Conservation (phyloP, 2,888 invertebrate species). For the Amphipyra berbera region DNA sequence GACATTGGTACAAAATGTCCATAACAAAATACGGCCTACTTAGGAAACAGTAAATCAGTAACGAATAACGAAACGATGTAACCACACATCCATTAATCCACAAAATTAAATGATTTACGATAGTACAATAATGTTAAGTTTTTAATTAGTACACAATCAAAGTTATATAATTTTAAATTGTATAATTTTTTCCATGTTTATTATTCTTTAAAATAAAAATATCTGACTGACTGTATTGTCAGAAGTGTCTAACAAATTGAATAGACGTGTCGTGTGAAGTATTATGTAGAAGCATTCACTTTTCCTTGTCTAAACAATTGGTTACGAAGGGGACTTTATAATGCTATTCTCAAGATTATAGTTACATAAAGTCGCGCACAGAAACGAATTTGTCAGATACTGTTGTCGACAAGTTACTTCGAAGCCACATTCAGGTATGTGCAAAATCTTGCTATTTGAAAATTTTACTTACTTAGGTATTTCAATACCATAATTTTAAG, state of each 20-base stretch:
- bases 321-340: conserved; percentile 58
- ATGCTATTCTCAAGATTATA: conserved; percentile 57
- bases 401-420: conserved; percentile 17
- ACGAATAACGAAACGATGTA: neutral
- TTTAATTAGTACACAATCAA: conserved; percentile 4
- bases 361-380: conserved; percentile 43
- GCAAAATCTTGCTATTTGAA: neutral
- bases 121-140: neutral
- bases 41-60: conserved; percentile 19
- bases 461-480: neutral
- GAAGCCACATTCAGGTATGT: neutral
- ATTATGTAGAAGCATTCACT: conserved; percentile 60
- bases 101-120: neutral
- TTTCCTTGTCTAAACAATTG: conserved; percentile 67
- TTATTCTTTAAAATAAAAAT: conserved; percentile 48
- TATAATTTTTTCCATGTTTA: conserved; percentile 52
- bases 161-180: conserved; percentile 15
- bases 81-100: neutral
- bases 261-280: conserved; percentile 62
- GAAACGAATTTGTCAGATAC: conserved; percentile 35
- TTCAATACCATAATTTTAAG: neutral
- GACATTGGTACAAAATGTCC: conserved; percentile 53
- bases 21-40: conserved; percentile 49
- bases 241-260: conserved; percentile 55
- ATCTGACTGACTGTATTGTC: conserved; percentile 48